Conservation (phyloP, 2,888 invertebrate genomes). For the Ashinkailepas kermadecensis region DNA sequence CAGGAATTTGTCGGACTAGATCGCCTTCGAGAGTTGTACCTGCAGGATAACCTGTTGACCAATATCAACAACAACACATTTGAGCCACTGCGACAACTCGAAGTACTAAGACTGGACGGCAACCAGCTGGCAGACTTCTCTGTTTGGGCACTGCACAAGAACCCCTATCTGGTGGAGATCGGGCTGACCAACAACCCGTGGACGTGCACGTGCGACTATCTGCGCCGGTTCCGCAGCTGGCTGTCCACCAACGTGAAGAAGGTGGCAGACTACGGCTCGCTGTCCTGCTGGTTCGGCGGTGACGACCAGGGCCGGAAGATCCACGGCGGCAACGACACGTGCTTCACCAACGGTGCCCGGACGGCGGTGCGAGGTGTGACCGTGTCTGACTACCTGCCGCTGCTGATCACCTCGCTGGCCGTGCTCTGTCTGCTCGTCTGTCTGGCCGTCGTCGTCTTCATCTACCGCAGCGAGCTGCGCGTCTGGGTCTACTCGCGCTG, state of each 20-base stretch:
- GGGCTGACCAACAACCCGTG: constrained; percentile 65
- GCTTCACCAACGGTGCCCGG: constrained; percentile 29
- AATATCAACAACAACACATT: constrained; percentile 65
- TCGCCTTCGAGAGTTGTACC: constrained; percentile 59
- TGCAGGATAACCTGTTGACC: constrained; percentile 64
- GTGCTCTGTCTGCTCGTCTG: constrained; percentile 60
- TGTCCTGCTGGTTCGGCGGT: constrained; percentile 40
- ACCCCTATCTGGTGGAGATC: constrained; percentile 59
- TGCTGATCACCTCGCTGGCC: constrained; percentile 61
- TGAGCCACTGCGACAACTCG: constrained; percentile 55
- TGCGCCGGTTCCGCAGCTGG: constrained; percentile 77
- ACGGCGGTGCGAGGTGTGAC: constrained; percentile 39
- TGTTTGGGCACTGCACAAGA: constrained; percentile 56
- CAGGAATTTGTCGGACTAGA: constrained; percentile 73
- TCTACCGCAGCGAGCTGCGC: constrained; percentile 69
- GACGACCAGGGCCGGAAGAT: constrained; percentile 35
- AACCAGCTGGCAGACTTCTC: constrained; percentile 61
- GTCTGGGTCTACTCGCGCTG: constrained; percentile 76
- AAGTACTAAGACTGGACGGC: constrained; percentile 59
- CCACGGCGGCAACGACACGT: constrained; percentile 53
- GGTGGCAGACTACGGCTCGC: constrained; percentile 63
- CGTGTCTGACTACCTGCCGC: constrained; percentile 65
- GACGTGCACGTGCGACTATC: constrained; percentile 84
- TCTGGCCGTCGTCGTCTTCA: constrained; percentile 58
- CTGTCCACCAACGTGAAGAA: constrained; percentile 55